These are phyloP conservation scores for Ennomos fuscantarius DNA, from an alignment of 2,888 invertebrate genomes.

Conservation along the genomic window DNA sequence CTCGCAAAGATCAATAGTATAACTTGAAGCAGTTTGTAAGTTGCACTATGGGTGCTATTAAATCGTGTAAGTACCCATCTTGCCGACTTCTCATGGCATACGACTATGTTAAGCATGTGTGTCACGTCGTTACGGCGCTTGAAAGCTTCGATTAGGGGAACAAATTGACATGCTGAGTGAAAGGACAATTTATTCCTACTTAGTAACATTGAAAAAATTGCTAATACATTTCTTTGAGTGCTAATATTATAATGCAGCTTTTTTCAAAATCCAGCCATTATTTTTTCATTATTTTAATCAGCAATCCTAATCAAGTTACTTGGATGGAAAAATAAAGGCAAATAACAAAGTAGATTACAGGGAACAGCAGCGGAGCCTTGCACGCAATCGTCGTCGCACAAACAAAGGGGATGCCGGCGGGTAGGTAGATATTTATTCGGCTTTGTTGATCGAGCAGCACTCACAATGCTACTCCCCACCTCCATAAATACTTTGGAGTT, in stretches of 20 bases:
- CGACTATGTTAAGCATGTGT: constrained; percentile 9
- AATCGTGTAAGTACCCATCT: constrained; percentile 9
- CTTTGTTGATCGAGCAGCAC: constrained; percentile 54
- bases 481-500: constrained; percentile 41
- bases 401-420: constrained; percentile 54
- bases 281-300: not conserved
- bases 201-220: not conserved
- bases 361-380: constrained; percentile 32
- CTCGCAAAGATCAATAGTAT: constrained; percentile 28
- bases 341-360: constrained; percentile 15
- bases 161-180: constrained; percentile 22
- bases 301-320: constrained; percentile 14
- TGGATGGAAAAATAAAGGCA: constrained; percentile 15
- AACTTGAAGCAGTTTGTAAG: constrained; percentile 15
- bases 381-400: constrained; percentile 51
- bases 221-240: not conserved
- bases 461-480: constrained; percentile 43
- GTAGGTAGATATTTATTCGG: constrained; percentile 55
- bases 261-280: not conserved
- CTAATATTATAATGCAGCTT: not conserved
- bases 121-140: constrained; percentile 13
- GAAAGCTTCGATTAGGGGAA: constrained; percentile 15
- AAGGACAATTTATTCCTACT: constrained; percentile 2
- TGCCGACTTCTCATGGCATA: constrained; percentile 6
- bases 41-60: constrained; percentile 19